These are phyloP conservation scores for Karalla daura DNA, from an alignment of 2,797 vertebrate species.

Conservation along the genomic window DNA sequence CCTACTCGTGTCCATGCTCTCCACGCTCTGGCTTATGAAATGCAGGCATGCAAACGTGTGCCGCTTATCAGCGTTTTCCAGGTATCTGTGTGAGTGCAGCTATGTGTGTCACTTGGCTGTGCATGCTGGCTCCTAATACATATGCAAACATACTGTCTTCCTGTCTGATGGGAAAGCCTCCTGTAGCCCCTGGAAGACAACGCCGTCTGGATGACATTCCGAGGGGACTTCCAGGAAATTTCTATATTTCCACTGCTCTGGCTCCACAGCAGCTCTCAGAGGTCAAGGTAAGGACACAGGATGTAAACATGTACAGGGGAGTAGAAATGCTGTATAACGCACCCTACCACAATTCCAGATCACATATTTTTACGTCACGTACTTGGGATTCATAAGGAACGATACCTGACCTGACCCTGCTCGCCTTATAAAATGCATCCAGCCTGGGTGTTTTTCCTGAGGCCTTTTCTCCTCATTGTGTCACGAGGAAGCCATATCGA, in stretches of 20 bases:
- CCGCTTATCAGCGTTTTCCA: conserved; percentile 36
- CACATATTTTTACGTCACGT: neutral
- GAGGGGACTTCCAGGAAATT: conserved; percentile 66
- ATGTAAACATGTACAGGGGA: conserved; percentile 24
- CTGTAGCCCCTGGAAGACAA: conserved; percentile 5
- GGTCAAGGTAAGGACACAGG: conserved; percentile 45
- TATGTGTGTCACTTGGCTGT: conserved; percentile 29
- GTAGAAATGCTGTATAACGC: neutral
- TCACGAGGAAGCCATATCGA: conserved; percentile 29
- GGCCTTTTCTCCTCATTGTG: conserved; percentile 17
- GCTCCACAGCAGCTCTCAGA: conserved; percentile 43
- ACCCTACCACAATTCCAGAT: neutral
- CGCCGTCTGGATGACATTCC: conserved; percentile 35
- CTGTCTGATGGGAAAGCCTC: conserved; percentile 41
- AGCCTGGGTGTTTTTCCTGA: conserved; percentile 1
- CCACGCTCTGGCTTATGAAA: conserved; percentile 24
- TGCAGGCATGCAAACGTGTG: neutral
- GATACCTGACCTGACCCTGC: neutral
- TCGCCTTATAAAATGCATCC: neutral
- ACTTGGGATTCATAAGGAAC: neutral
- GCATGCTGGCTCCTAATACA: conserved; percentile 30
- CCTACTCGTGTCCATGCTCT: neutral
- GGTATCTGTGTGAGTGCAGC: conserved; percentile 32
- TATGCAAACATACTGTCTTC: conserved; percentile 56
- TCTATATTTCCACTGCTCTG: conserved; percentile 58